These are phyloP conservation scores for Hyla sarda DNA, from an alignment of 2,113 vertebrate genomes.

Conservation along the genomic window DNA sequence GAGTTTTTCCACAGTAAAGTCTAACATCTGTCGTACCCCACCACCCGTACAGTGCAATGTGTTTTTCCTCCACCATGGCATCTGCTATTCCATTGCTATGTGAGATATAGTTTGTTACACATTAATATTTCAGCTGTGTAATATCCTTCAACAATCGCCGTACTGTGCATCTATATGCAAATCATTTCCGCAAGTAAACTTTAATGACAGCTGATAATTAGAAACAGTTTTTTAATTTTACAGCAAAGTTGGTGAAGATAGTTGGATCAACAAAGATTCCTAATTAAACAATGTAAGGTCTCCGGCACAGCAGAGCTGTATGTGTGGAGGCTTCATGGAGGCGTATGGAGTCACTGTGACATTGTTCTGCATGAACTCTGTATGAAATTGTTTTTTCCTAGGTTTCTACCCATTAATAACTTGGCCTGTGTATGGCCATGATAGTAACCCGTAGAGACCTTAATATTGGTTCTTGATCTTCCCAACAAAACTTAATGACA, in stretches of 20 bases:
- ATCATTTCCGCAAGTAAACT: constrained; percentile 25
- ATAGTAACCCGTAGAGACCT: too few species aligned
- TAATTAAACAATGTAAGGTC: neutral
- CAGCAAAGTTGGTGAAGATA: neutral
- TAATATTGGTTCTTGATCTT: too few species aligned
- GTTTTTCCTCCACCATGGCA: constrained; percentile 26
- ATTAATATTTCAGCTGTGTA: constrained; percentile 25
- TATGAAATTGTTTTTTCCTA: too few species aligned
- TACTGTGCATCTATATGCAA: neutral
- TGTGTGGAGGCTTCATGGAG: neutral
- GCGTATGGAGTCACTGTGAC: neutral
- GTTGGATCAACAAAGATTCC: neutral
- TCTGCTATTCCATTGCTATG: constrained; percentile 43
- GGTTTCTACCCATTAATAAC: too few species aligned
- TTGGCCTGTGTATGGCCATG: too few species aligned
- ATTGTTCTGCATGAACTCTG: too few species aligned
- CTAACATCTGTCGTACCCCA: constrained; percentile 34
- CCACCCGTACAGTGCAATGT: constrained; percentile 19
- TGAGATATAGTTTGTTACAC: constrained; percentile 17
- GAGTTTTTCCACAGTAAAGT: constrained; percentile 18
- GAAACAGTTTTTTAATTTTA: neutral
- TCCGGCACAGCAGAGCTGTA: neutral
- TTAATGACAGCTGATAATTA: neutral
- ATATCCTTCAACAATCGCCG: neutral
- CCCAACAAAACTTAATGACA: too few species aligned